Base-by-base conservation (phyloP, 1,140 invertebrate species). In the Atta cephalotes region DNA sequence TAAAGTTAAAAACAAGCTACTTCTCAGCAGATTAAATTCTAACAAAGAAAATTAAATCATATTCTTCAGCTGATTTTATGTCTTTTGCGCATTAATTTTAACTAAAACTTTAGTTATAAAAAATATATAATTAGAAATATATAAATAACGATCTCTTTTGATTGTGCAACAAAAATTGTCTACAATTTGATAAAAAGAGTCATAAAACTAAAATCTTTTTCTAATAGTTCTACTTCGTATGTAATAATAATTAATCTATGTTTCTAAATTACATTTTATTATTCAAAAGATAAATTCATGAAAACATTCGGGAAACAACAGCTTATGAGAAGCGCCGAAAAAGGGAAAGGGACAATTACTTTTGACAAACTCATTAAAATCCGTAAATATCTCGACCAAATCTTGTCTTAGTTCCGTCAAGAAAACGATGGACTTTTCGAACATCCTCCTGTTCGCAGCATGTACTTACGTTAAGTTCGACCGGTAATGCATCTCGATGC, bases 381-480 rank as follows among this genome's bases (percentile, higher is more conserved):
- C 82, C 60, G 78, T 60, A 68, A 82, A 71, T 49, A 49, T n/a
- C 28, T 71, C 63, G 85, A n/a, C 70, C 25, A 49, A 68, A 85
- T 80, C 68, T 71, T 65, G 28, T 72, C 82, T 87, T 35, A 18
- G 31, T 70, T 65, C 12, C 28, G 58, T 2, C 4, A 62, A 53
- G 31, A 51, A 68, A 81, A 39, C 65, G 35, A 18, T 39, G 6
- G 56, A n/a, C 5, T 16, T 25, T 18, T 80, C 51, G 16, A 39
- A 12, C 53, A 39, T 16, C 39, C 28, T 45, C 25, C 58, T 63
- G 45, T 51, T 60, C 45, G 28, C 62, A 71, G 60, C 80, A 76
- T 53, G 79, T 76, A 87, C 86, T 66, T 74, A 87, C 80, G 85
- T 85, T 85, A 87, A 76, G 66, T 85, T 87, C 80, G 70, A 35